Base-by-base conservation (phyloP, 2,888 invertebrate genomes). In the Hirtodrosophila histrioides region DNA sequence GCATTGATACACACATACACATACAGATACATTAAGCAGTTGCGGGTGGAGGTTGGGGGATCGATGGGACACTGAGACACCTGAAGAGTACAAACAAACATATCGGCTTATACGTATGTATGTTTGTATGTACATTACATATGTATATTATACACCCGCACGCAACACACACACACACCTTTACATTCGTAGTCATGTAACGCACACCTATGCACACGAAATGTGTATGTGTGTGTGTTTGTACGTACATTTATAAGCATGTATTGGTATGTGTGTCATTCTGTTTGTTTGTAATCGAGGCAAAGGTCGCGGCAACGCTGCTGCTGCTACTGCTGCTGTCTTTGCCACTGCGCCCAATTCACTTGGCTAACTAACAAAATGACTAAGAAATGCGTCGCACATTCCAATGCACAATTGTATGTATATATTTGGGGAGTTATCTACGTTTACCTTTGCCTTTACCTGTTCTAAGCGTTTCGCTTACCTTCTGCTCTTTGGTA, bases 271-370 rank as follows among this genome's bases (percentile, higher is more conserved):
- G 67, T 79, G 70, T 80, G 74, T 62, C 77, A 78, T 54, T 62
- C 58, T 67, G 62, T 67, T 82, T 75, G 81, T 72, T 81, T 77
- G 85, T 78, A 85, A 85, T 80, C 80, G 79, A 84, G 83, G 83
- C 84, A 84, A 84, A 84, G 84, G 84, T 84, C 84, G 84, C 83
- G 77, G 69, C 54, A 54, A 48, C 48, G 53, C 57, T 64, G 46
- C 31, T 31, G 31, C 3, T 9, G 17, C 17, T 9, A 2, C 17
- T 17, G 58, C 40, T 62, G 27, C 40, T 69, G 55, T 57, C 69
- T 60, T 46, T 58, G 54, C 29, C 36, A 24, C 33, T 44, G 44
- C 45, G 35, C 43, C 55, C 33, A 57, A 23, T 64, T 29, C 37
- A 54, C 40, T 44, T 41, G 11, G 11, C 48, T 51, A 61, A 57